These are phyloP conservation scores for Graptemys geographica DNA, from an alignment of 2,797 vertebrate species.

Conservation along the genomic window DNA sequence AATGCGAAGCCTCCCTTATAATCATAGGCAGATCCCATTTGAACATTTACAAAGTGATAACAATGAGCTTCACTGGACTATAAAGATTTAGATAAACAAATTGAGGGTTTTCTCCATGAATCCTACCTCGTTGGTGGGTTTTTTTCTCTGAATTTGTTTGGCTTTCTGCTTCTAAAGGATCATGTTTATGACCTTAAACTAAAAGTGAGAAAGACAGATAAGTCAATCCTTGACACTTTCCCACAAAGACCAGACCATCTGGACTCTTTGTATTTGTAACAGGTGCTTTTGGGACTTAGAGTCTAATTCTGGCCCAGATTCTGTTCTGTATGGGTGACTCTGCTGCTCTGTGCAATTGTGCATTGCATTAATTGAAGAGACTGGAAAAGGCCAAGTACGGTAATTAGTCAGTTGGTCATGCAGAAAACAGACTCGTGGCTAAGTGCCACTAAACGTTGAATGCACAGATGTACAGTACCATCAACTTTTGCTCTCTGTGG, in stretches of 20 bases:
- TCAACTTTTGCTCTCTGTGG: constrained; percentile 76
- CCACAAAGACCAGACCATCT: constrained; percentile 82
- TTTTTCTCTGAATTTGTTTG: constrained; percentile 19
- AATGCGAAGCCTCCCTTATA: constrained; percentile 69
- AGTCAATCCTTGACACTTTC: constrained; percentile 80
- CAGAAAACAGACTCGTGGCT: constrained; percentile 85
- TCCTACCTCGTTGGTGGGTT: background rate
- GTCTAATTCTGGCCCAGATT: constrained; percentile 81
- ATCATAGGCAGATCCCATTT: constrained; percentile 72
- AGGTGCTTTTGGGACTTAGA: constrained; percentile 85
- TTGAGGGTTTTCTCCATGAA: constrained; percentile 28
- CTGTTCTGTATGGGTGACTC: constrained; percentile 81
- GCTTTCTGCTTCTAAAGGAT: constrained; percentile 66
- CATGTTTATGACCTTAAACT: constrained; percentile 79
- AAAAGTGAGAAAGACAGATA: constrained; percentile 79
- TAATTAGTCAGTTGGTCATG: constrained; percentile 87
- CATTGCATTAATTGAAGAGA: constrained; percentile 85
- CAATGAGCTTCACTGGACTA: constrained; percentile 43
- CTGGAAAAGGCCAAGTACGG: constrained; percentile 83
- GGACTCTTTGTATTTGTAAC: constrained; percentile 81
- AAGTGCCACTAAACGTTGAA: constrained; percentile 78
- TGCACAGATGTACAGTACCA: constrained; percentile 81
- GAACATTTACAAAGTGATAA: constrained; percentile 58
- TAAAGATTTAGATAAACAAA: constrained; percentile 72
- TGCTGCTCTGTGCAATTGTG: constrained; percentile 81